Conservation (phyloP, 2,797 vertebrate species). For the Argyrosomus regius region DNA sequence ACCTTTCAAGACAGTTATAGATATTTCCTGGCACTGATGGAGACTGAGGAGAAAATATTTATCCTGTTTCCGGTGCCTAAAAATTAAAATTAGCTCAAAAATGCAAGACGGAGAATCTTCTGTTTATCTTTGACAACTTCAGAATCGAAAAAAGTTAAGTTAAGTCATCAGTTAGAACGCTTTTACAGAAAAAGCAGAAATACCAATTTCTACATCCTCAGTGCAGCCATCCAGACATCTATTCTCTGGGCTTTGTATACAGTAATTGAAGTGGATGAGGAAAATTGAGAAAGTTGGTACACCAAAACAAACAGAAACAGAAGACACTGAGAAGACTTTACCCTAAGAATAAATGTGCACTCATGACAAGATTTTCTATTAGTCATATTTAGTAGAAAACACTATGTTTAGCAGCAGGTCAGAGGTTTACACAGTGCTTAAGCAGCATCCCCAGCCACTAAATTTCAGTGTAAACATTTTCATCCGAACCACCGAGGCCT, state of each 20-base stretch:
- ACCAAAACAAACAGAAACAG: not conserved
- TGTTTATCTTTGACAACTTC: not conserved
- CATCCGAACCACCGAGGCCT: slow-evolving; percentile 43
- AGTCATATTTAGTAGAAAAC: not conserved
- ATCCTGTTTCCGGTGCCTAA: not conserved
- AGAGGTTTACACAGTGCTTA: slow-evolving; percentile 29
- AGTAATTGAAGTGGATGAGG: not conserved
- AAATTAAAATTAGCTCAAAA: not conserved
- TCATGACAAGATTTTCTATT: not conserved
- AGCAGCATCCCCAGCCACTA: slow-evolving; percentile 42
- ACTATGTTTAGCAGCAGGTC: slow-evolving; percentile 27
- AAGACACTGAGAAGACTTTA: not conserved
- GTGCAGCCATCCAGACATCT: not conserved
- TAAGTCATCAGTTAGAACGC: not conserved
- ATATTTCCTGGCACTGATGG: not conserved
- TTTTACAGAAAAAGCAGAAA: not conserved
- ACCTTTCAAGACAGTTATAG: not conserved
- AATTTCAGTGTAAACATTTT: slow-evolving; percentile 59
- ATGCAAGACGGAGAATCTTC: too few relatives aligned
- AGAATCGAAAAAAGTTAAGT: not conserved
- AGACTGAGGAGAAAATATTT: not conserved
- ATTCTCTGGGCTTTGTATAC: not conserved
- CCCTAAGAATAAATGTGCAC: not conserved
- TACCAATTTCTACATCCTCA: not conserved
- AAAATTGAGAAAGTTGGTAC: not conserved